Base-by-base conservation (phyloP, 2,113 vertebrate species). In the Heteronetta atricapilla region DNA sequence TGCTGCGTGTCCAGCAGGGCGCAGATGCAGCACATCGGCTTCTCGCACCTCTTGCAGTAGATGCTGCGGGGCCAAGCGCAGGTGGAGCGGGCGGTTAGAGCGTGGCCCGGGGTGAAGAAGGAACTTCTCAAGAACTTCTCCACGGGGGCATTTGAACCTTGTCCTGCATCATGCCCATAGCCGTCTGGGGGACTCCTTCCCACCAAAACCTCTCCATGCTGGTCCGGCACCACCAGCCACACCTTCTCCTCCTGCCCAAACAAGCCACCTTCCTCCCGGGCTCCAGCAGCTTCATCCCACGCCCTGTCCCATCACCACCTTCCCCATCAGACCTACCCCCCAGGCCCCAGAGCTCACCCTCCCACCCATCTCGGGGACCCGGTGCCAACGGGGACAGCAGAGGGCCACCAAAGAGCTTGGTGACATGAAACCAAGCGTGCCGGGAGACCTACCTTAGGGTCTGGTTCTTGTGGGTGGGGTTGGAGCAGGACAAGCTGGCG, bases 1-100 rank as follows among this genome's bases (percentile, higher is more conserved):
- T 98, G 98, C 7, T 16, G 14, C 11, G 19, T 66, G n/a, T 98
- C 98, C 79, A 98, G 94, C 38, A 98, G 76, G 0, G 96, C 97
- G 1, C 98, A 98, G 0, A 64, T 33, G 67, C 97, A 95, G 90
- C 98, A 98, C 68, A 98, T 36, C 0, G 94, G 73, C 46, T 96
- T 95, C 52, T 21, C 4, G 10, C 97, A 98, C 53, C 63, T 85
- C 7, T 42, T 55, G 93, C 97, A 98, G 88, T 96, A 98, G 85
- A 97, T 96, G 90, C 98, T 98, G 78, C 0, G 25, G 66, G 90
- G 33, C 73, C 36, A 81, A 56, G 50, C 5, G 8, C 52, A 62
- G 69, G 17, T 13, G 58, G 60, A 68, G 22, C 7, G 10, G 10
- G 17, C 3, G 36, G 22, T 82, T 13, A 46, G 29, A 48, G 12